Evolutionary conservation across 2,797 vertebrate genomes (phyloP).

Genomic region (Chaenodraco wilsoni): DNA sequence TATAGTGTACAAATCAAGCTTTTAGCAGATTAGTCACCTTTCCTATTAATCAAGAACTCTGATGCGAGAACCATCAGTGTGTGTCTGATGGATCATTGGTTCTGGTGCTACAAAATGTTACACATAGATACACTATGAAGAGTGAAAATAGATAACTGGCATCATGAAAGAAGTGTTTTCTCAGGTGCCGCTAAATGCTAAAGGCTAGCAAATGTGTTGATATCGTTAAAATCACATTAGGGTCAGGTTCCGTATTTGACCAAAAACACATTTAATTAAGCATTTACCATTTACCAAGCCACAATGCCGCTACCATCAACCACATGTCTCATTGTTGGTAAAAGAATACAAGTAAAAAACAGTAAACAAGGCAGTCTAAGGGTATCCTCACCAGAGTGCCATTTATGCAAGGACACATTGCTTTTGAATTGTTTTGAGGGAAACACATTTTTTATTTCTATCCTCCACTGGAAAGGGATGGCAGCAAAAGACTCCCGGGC

Average conservation of each 20-base stretch:
- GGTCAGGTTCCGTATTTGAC: not conserved
- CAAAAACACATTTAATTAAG: not conserved
- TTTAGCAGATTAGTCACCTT: slow-evolving; percentile 61
- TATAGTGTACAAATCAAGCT: slow-evolving; percentile 56
- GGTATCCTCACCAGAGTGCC: not conserved
- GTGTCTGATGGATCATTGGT: slow-evolving; percentile 53
- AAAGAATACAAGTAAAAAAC: too few species aligned
- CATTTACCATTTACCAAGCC: not conserved
- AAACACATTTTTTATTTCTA: too few species aligned
- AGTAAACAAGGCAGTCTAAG: not conserved
- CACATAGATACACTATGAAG: slow-evolving; percentile 22
- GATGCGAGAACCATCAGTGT: slow-evolving; percentile 58
- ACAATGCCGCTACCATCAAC: not conserved
- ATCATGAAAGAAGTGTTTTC: not conserved
- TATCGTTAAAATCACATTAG: not conserved
- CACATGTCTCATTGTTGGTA: not conserved
- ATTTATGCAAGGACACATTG: not conserved
- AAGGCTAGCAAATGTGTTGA: not conserved
- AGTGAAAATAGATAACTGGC: slow-evolving; percentile 25
- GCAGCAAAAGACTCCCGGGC: slow-evolving; percentile 1
- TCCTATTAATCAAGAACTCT: slow-evolving; percentile 44
- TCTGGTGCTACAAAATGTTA: slow-evolving; percentile 20
- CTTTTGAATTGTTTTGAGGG: not conserved
- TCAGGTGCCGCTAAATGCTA: not conserved
- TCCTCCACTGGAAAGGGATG: not conserved